Evolutionary conservation across 1,140 invertebrate species (phyloP), one percentile per base, ranked within the genome.

Genomic region (Drosophila aff.): DNA sequence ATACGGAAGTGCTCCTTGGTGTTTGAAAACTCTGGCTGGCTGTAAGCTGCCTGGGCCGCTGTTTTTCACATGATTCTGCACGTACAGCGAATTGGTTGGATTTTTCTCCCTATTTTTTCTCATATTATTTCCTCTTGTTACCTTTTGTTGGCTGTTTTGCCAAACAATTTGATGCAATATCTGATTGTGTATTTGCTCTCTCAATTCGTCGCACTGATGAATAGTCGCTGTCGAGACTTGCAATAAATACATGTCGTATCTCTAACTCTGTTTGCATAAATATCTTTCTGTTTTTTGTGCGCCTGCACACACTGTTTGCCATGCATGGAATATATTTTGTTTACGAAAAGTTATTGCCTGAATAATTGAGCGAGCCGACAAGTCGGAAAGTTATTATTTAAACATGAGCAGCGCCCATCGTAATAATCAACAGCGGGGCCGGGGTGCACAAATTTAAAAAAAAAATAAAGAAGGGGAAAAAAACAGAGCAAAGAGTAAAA

Each of bases 311-410:
- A 52, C 63, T 64, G 74, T 83, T 87, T 87, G 81, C 40, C 72
- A 87, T 87, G 84, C 84, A 87, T 87, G 84, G 84, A 89, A 87
- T 87, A 87, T 77, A 83, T 89, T 89, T 81, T 64, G 63, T 79
- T 79, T 73, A 40, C 67, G 49, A 52, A 86, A 82, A 84, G 49
- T 59, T 69, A 84, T 68, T 77, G 74, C 78, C 57, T 76, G 79
- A 71, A 78, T 83, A 80, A 78, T 77, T 79, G 52, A 67, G 53
- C 46, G 61, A 77, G 65, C 55, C 74, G 62, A 61, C 78, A 60
- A 62, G 63, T 75, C 58, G 23, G 28, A 55, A 57, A 71, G 58
- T 71, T 67, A 81, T 82, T 79, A 76, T 76, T 76, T 82, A 82
- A 82, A 85, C 75, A 85, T 86, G 79, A 82, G 68, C 71, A 28